Evolutionary conservation across 2,113 vertebrate species (phyloP).

Genomic region (Notarius quadriscutis): DNA sequence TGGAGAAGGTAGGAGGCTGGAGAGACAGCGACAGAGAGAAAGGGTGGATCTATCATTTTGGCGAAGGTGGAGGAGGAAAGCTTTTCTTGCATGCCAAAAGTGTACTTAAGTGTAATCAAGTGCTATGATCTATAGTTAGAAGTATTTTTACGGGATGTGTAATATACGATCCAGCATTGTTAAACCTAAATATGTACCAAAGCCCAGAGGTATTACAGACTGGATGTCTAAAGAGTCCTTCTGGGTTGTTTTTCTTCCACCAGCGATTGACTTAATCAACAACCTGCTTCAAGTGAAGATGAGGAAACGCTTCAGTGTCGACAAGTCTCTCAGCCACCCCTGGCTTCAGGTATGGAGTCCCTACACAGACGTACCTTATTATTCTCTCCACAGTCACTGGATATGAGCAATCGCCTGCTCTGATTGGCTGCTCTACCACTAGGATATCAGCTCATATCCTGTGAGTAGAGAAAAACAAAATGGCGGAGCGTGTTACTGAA

Average conservation of each 20-base stretch:
- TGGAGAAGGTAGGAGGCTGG: slow-evolving; percentile 80
- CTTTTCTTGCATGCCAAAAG: slow-evolving; percentile 14
- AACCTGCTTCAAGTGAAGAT: slow-evolving; percentile 99
- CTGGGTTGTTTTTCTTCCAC: background rate
- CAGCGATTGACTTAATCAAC: slow-evolving; percentile 97
- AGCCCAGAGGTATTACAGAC: background rate
- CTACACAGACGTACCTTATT: background rate
- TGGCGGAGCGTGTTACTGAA: too few relatives aligned
- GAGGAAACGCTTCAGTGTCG: slow-evolving; percentile 97
- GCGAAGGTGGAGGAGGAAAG: slow-evolving; percentile 9
- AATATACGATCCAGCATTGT: background rate
- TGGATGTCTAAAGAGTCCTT: background rate
- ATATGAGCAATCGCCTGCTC: too few relatives aligned
- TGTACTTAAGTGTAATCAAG: slow-evolving; percentile 21
- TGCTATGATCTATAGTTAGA: slow-evolving; percentile 6
- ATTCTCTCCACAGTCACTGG: too few relatives aligned
- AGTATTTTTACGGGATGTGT: background rate
- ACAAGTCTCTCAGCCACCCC: slow-evolving; percentile 96
- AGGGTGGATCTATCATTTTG: slow-evolving; percentile 18
- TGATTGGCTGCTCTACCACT: too few relatives aligned
- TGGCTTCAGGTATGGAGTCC: slow-evolving; percentile 89
- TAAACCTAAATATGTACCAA: background rate
- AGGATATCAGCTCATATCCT: too few relatives aligned
- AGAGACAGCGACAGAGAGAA: slow-evolving; percentile 11
- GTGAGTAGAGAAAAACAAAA: too few relatives aligned